Evolutionary conservation across 2,113 vertebrate species (phyloP), one percentile per base, ranked within the genome.

Genomic region (Tragelaphus strepsiceros): DNA sequence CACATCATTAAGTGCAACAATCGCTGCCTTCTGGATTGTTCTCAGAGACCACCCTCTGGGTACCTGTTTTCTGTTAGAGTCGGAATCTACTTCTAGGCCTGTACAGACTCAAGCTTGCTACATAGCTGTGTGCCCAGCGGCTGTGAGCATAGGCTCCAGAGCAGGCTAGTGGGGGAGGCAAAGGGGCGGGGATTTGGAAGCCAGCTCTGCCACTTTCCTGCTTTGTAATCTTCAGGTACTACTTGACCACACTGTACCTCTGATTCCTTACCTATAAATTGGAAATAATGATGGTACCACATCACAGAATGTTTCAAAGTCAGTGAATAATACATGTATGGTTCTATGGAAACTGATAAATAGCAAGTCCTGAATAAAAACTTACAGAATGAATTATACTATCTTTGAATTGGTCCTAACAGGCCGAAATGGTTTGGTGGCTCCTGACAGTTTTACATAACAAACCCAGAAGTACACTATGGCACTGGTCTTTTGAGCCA

Each of bases 371-470:
- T 95, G 96, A 97, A 97, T 97, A 95, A 98, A 97, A 93, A 67
- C 9, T 56, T 43, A 49, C 3, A 28, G 13, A 84, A 8, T 58
- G 22, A 58, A 49, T 4, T 14, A 46, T 49, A 39, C 28, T 28
- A 21, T 43, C 19, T 30, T 83, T 93, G 21, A 95, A 98, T 97
- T 98, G 97, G 97, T 97, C 97, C 97, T 95, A 86, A 98, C 97
- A 71, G 94, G 97, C 93, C 96, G 97, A 98, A 98, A 98, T 98
- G 98, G 96, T 98, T 98, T 98, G 97, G 98, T 98, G 98, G 97
- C 97, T 97, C 96, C 96, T 97, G 97, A 98, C 97, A 97, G 96
- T 97, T 98, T 98, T 98, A 98, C 97, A 95, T 98, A 96, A 98
- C 98, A 98, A 84, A 98, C 96, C 96, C 98, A 98, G 97, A 97